Evolutionary conservation across 2,797 vertebrate genomes (phyloP).

Genomic region (Lepidocolaptes lacrymiger): DNA sequence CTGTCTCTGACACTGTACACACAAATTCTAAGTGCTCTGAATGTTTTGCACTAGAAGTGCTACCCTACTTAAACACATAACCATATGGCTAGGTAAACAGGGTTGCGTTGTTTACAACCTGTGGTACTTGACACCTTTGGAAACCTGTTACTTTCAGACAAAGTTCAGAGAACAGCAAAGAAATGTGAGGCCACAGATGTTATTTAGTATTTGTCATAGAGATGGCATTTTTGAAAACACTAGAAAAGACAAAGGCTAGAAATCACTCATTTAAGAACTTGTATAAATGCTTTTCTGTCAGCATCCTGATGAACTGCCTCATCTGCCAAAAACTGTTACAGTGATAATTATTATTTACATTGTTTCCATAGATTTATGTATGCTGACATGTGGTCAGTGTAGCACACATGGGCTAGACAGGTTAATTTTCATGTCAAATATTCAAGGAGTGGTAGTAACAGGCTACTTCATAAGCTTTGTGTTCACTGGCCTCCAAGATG

Average conservation of each 20-base stretch:
- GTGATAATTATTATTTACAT: neutral
- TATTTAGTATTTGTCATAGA: neutral
- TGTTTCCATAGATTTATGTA: neutral
- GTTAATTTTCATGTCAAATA: neutral
- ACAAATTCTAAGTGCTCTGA: neutral
- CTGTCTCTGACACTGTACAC: neutral
- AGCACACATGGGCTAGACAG: neutral
- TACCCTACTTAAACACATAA: neutral
- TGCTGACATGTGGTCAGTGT: neutral
- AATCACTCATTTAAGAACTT: neutral
- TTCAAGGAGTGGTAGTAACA: neutral
- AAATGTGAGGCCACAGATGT: neutral
- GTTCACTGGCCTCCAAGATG: accelerated
- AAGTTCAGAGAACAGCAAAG: neutral
- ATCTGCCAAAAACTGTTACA: neutral
- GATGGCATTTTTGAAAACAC: neutral
- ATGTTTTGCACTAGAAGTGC: neutral
- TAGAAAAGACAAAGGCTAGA: neutral
- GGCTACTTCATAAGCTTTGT: neutral
- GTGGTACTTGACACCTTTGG: neutral
- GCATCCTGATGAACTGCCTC: neutral
- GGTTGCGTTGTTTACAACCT: neutral
- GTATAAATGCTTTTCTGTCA: neutral
- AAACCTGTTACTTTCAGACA: neutral
- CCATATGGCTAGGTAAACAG: neutral